phyloP scores from a whole-genome alignment of 2,113 vertebrate species.

The Rhinolophus ferrumequinum region DNA sequence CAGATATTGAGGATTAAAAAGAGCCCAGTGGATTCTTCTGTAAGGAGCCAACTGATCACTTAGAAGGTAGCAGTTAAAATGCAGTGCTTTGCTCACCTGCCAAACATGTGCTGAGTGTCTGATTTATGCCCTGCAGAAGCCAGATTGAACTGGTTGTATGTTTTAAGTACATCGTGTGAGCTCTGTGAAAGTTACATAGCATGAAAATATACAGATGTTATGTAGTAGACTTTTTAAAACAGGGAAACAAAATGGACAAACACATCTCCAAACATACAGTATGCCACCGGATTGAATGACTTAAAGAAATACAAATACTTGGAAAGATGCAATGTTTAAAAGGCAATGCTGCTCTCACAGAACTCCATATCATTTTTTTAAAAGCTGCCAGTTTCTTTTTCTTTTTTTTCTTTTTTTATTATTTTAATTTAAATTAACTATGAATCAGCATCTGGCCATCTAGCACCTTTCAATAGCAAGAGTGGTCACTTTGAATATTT shows the following conservation, averaged over 20 bases:
- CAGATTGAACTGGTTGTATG: neutral
- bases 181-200: neutral
- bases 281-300: neutral
- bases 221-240: constrained; percentile 7
- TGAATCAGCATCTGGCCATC: neutral
- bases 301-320: constrained; percentile 12
- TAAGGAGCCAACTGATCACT: neutral
- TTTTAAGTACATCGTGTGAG: neutral
- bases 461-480: constrained; percentile 37
- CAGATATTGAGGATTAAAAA: neutral
- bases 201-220: neutral
- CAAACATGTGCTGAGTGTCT: neutral
- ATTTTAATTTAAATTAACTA: neutral
- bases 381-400: neutral
- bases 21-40: neutral
- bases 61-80: neutral
- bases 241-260: neutral
- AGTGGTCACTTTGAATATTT: constrained; percentile 39
- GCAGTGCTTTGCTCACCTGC: neutral
- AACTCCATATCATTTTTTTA: neutral
- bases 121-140: neutral
- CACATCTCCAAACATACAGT: neutral
- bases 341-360: neutral
- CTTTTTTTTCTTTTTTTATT: neutral
- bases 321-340: constrained; percentile 12